A percentile compares a stretch with the other conserved stretches of the same genome.
phyloP scores from a whole-genome alignment of 1,140 invertebrate genomes.

The Drosophila erecta region DNA sequence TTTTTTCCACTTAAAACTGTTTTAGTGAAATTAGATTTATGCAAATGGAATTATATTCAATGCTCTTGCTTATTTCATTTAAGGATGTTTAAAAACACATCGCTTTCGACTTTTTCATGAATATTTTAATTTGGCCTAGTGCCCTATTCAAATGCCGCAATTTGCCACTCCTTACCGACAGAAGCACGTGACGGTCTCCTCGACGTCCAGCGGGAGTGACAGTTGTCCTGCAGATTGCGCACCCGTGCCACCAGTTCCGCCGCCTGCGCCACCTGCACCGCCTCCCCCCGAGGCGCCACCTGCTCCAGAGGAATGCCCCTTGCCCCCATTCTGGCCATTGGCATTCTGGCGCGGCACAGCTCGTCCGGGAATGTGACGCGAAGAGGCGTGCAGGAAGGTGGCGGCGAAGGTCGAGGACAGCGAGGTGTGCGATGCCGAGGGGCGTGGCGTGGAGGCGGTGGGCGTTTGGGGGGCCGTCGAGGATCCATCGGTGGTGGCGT shows the following conservation, averaged over 20 bases:
- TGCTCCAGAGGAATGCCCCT: slow-evolving; percentile 19
- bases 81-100: no score
- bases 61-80: no score
- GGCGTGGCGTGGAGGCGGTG: slow-evolving; percentile 47
- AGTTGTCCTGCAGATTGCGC: slow-evolving; percentile 55
- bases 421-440: slow-evolving; percentile 83
- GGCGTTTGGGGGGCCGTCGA: slow-evolving; percentile 84
- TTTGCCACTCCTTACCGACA: slow-evolving; percentile 86
- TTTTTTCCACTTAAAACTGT: no score
- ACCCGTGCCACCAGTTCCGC: slow-evolving; percentile 11
- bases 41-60: no score
- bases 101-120: no score
- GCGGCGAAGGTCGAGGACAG: slow-evolving; percentile 85
- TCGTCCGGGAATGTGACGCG: slow-evolving; percentile 76
- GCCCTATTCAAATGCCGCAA: background rate
- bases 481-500: slow-evolving; percentile 42
- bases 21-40: no score
- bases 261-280: background rate
- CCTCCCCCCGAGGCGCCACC: slow-evolving; percentile 4
- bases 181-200: slow-evolving; percentile 91
- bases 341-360: slow-evolving; percentile 59
- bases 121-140: no score
- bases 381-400: slow-evolving; percentile 76
- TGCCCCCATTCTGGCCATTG: slow-evolving; percentile 39
- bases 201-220: slow-evolving; percentile 87